Percentiles rank a stretch among this genome's conserved stretches.
These are phyloP conservation scores for mouse (Mus musculus) DNA, from an alignment of 2,113 vertebrate genomes.

Conservation along the genomic window GRCm39 chrX:6344501-6345000, in stretches of 20 bases:
- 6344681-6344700: background rate
- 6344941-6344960: background rate
- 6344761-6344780: background rate
- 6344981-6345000: background rate
- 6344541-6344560: background rate
- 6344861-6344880: background rate
- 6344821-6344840: background rate
- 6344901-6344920: background rate
- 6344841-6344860: background rate
- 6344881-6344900: background rate
- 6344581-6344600: background rate
- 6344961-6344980: background rate
- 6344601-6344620: background rate
- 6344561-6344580: background rate
- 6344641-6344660: background rate
- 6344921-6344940: background rate
- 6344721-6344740: background rate
- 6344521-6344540: background rate
- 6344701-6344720: background rate
- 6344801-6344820: no score
- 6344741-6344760: background rate
- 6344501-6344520: no score
- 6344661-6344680: background rate
- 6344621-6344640: background rate
- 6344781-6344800: background rate